A percentile compares a stretch with the other conserved stretches of the same genome.
phyloP scores from a whole-genome alignment of 2,113 vertebrate species.

The Tetraodon nigroviridis region DNA sequence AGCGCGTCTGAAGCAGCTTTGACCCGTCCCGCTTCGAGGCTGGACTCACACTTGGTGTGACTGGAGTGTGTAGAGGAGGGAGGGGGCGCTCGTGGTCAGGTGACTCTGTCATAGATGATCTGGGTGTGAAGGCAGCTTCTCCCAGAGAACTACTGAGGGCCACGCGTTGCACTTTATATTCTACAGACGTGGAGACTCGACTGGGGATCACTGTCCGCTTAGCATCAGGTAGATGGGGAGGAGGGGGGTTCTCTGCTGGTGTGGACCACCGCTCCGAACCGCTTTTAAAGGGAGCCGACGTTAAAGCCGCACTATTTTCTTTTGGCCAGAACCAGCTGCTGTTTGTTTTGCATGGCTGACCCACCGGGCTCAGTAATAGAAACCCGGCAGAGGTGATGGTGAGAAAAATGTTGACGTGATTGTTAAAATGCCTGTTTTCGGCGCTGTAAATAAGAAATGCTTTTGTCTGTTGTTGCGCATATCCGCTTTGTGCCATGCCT shows the following conservation, averaged over 20 bases:
- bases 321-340: neutral
- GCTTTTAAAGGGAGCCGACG: conserved; percentile 20
- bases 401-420: no score
- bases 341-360: conserved; percentile 15
- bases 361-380: neutral
- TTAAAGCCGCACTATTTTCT: conserved; percentile 3
- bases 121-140: neutral
- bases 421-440: conserved; percentile 13
- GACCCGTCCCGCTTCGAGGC: no score
- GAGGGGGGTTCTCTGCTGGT: conserved; percentile 5
- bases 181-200: neutral
- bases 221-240: neutral
- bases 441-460: neutral
- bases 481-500: conserved; percentile 36
- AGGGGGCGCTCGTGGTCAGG: no score
- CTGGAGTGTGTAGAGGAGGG: no score
- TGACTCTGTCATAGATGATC: no score
- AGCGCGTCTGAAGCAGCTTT: no score
- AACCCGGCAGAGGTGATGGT: no score
- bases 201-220: neutral
- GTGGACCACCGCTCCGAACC: conserved; percentile 28
- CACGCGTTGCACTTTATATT: conserved; percentile 6
- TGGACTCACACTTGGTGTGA: no score
- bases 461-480: conserved; percentile 5
- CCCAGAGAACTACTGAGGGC: neutral